Evolutionary conservation across 37 sponge, comb jelly and placozoan species (phyloP).

Genomic region (Axinella damicornis): DNA sequence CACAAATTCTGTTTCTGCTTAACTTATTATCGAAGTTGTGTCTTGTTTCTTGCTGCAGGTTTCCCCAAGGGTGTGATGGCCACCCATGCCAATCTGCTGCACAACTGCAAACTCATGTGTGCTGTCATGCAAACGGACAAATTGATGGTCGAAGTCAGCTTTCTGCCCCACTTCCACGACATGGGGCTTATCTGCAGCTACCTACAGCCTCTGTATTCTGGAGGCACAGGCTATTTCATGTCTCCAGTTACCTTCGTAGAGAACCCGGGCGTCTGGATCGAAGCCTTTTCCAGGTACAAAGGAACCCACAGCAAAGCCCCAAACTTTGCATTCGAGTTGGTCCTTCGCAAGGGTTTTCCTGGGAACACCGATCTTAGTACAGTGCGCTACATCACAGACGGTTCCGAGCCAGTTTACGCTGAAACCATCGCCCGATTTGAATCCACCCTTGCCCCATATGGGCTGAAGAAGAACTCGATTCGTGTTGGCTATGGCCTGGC

Average conservation of each 20-base stretch:
- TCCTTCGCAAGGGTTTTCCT: background rate
- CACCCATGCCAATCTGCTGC: constrained; percentile 36
- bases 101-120: constrained; percentile 30
- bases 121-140: background rate
- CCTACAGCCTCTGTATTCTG: constrained; percentile 22
- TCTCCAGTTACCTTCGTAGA: constrained; percentile 37
- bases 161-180: constrained; percentile 53
- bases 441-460: constrained; percentile 4
- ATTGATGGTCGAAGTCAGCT: constrained; percentile 29
- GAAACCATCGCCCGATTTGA: constrained; percentile 30
- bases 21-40: too few relatives aligned
- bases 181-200: constrained; percentile 40
- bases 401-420: constrained; percentile 28
- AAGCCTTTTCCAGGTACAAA: constrained; percentile 28
- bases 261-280: constrained; percentile 38
- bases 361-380: constrained; percentile 9
- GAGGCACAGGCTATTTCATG: constrained; percentile 54
- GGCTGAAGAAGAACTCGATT: constrained; percentile 16
- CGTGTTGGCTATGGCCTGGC: constrained; percentile 38
- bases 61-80: constrained; percentile 47
- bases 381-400: background rate
- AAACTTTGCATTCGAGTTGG: constrained; percentile 46
- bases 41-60: background rate
- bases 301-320: constrained; percentile 41
- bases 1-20: too few relatives aligned